A percentile compares a stretch with the other conserved stretches of the same genome.
Conservation (phyloP, 2,113 vertebrate species). For the Peromyscus maniculatus region DNA sequence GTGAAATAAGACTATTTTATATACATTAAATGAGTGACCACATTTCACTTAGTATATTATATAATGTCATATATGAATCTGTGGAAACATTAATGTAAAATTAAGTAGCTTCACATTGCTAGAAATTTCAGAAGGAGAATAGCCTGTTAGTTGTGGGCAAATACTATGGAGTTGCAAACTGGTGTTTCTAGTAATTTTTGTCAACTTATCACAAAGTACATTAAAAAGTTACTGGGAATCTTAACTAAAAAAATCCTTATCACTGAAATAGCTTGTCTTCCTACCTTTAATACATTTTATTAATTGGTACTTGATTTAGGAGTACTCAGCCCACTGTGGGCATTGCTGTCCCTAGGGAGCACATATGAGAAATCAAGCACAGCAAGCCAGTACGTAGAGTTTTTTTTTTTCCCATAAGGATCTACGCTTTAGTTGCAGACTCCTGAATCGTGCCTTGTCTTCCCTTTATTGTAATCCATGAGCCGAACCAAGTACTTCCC, state of each 20-base stretch:
- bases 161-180: fast-evolving
- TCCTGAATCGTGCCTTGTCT: neutral
- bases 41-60: neutral
- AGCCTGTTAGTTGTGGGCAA: fast-evolving
- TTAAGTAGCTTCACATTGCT: no score
- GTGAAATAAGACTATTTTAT: neutral
- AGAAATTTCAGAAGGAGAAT: neutral
- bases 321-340: neutral
- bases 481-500: neutral
- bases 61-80: neutral
- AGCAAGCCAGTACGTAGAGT: neutral
- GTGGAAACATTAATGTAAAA: neutral
- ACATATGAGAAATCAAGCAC: neutral
- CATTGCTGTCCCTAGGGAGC: neutral
- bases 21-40: neutral
- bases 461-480: neutral
- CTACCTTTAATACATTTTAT: neutral
- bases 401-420: neutral
- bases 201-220: neutral
- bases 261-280: neutral
- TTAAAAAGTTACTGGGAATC: neutral
- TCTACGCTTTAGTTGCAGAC: neutral
- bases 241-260: no score
- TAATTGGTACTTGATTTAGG: neutral
- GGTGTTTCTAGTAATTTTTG: neutral